Evolutionary conservation across 2,113 vertebrate species (phyloP).

Genomic region (Chamaetylas fuelleborni): DNA sequence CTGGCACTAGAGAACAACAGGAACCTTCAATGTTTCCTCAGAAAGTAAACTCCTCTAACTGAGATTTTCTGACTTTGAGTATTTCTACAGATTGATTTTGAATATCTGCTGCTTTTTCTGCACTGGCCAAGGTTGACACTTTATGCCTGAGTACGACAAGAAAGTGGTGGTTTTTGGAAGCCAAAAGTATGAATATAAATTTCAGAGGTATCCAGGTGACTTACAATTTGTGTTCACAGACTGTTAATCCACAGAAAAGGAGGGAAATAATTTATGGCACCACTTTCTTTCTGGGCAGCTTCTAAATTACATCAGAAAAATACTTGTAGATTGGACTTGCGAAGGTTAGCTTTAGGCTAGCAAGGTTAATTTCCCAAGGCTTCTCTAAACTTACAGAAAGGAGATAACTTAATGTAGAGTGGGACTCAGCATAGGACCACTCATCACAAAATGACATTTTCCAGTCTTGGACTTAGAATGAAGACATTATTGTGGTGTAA

Average conservation of each 20-base stretch:
- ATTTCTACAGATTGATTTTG: neutral
- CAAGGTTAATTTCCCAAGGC: neutral
- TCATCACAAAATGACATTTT: neutral
- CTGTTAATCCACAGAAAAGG: neutral
- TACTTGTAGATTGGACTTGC: neutral
- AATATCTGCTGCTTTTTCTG: neutral
- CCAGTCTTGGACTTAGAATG: neutral
- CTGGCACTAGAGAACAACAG: neutral
- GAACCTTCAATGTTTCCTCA: neutral
- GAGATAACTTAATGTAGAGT: neutral
- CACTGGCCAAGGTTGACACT: neutral
- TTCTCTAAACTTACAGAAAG: neutral
- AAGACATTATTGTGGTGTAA: neutral
- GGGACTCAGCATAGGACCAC: neutral
- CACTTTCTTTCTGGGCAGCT: neutral
- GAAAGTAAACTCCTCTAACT: neutral
- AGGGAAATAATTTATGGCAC: neutral
- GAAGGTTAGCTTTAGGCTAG: neutral
- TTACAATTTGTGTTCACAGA: neutral
- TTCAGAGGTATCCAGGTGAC: neutral
- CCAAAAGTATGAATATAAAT: neutral
- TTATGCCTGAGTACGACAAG: neutral
- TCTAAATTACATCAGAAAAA: neutral
- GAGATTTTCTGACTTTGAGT: neutral
- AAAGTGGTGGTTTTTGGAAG: neutral